Base-by-base conservation (phyloP, 1,140 invertebrate species). In the Lasaia peninsularis region DNA sequence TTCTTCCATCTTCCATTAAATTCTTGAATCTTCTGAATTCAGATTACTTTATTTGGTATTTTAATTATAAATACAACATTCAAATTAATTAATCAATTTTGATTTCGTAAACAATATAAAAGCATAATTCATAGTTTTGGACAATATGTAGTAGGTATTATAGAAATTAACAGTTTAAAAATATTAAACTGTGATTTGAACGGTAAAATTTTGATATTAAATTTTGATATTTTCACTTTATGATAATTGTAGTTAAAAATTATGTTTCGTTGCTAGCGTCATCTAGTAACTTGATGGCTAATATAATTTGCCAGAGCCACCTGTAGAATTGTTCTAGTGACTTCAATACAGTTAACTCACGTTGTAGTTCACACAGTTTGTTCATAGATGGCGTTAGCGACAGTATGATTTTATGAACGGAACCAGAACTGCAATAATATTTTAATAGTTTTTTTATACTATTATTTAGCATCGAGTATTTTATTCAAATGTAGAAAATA, bases 1-100 rank as follows among this genome's bases (percentile, higher is more conserved):
- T 71, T 63, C 91, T 90, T 62, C 92, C 7, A 11, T 53, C 14
- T 50, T 33, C 16, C 12, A 2, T 91, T 80, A 92, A 93, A 56
- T 92, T 91, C 32, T 89, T 52, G 50, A 31, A 48, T 61, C 16
- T 18, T n/a, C 24, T 7, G n/a, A n/a, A n/a, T n/a, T n/a, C n/a
- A n/a, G n/a, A n/a, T n/a, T n/a, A n/a, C n/a, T n/a, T n/a, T n/a
- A n/a, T n/a, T n/a, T n/a, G n/a, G n/a, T n/a, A n/a, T n/a, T n/a
- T n/a, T n/a, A n/a, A n/a, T n/a, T n/a, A n/a, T n/a, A n/a, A n/a
- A n/a, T n/a, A n/a, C n/a, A n/a, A n/a, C n/a, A n/a, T n/a, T n/a
- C n/a, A n/a, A n/a, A n/a, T n/a, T n/a, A n/a, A n/a, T n/a, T n/a
- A n/a, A n/a, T n/a, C n/a, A n/a, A n/a, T n/a, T n/a, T n/a, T n/a